A percentile compares a stretch with the other conserved stretches of the same genome.
phyloP scores from a whole-genome alignment of 2,797 vertebrate genomes.

The Sitta carolinensis region DNA sequence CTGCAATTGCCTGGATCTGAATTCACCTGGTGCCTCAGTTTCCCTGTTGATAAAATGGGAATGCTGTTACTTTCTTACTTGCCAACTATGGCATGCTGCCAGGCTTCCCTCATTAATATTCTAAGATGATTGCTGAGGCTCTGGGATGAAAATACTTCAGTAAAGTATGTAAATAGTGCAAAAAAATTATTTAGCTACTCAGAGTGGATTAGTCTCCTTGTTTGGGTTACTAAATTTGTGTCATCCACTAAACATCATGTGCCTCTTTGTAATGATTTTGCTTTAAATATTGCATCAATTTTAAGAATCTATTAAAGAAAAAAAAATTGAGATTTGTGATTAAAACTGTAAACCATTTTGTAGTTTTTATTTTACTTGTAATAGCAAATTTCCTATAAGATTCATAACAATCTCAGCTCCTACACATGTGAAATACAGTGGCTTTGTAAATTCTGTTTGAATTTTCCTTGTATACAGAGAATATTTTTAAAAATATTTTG shows the following conservation, averaged over 20 bases:
- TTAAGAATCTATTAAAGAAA: background rate
- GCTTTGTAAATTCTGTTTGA: background rate
- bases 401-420: background rate
- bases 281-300: background rate
- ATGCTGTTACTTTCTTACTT: background rate
- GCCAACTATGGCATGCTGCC: background rate
- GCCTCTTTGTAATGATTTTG: background rate
- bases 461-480: background rate
- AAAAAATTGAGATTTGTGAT: background rate
- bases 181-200: slow-evolving; percentile 35
- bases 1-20: background rate
- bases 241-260: background rate
- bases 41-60: background rate
- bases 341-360: background rate
- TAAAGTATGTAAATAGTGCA: slow-evolving; percentile 54
- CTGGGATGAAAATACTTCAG: slow-evolving; percentile 51
- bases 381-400: background rate
- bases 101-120: slow-evolving; percentile 29
- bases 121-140: background rate
- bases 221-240: slow-evolving; percentile 40
- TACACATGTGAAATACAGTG: background rate
- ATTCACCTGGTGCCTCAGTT: slow-evolving; percentile 4
- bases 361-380: background rate
- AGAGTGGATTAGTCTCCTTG: slow-evolving; percentile 22
- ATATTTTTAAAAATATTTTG: background rate